phyloP scores from a whole-genome alignment of 2,797 vertebrate genomes.

The Aeoliscus strigatus region DNA sequence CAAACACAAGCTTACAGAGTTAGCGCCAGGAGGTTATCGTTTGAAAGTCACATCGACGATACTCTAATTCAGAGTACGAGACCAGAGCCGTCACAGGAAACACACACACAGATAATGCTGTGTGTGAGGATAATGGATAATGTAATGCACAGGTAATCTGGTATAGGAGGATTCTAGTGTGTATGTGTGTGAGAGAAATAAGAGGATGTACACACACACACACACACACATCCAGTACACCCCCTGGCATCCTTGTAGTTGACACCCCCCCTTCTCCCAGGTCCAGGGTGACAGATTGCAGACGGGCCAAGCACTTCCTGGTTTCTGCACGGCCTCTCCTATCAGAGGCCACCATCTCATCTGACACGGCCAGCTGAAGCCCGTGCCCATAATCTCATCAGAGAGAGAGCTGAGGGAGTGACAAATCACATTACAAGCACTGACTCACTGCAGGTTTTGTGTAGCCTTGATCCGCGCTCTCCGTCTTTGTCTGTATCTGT shows the following conservation, averaged over 20 bases:
- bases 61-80: too few species aligned
- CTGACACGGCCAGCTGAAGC: slow-evolving; percentile 43
- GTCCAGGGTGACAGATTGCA: slow-evolving; percentile 47
- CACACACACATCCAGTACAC: slow-evolving; percentile 8
- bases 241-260: slow-evolving; percentile 6
- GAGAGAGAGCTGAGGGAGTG: slow-evolving; percentile 49
- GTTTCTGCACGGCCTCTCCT: slow-evolving; percentile 43
- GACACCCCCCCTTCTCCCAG: slow-evolving; percentile 11
- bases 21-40: too few species aligned
- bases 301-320: slow-evolving; percentile 55
- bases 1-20: too few species aligned
- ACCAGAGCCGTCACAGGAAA: neutral
- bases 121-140: slow-evolving; percentile 18
- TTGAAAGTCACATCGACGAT: too few species aligned
- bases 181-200: slow-evolving; percentile 1
- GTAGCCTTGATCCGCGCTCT: slow-evolving; percentile 36
- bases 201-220: slow-evolving; percentile 5
- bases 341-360: slow-evolving; percentile 51
- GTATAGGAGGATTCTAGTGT: slow-evolving; percentile 32
- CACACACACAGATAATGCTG: neutral
- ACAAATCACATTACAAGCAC: slow-evolving; percentile 69
- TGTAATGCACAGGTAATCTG: too few species aligned
- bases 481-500: slow-evolving; percentile 44
- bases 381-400: slow-evolving; percentile 67
- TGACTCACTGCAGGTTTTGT: slow-evolving; percentile 56